These are phyloP conservation scores for Arctia plantaginis DNA, from an alignment of 2,888 invertebrate species.

Conservation along the genomic window DNA sequence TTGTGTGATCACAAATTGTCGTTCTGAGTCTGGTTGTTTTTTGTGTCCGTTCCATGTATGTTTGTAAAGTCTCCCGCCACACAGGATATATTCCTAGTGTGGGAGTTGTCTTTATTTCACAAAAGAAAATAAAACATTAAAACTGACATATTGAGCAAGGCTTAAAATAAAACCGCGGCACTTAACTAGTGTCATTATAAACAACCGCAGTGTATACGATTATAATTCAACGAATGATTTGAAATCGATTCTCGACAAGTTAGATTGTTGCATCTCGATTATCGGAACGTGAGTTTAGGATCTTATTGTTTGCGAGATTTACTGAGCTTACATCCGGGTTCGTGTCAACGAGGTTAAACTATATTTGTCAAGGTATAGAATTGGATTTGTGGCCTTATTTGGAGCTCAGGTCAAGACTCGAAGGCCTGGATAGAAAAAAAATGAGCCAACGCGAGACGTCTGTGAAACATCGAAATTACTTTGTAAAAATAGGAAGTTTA, in stretches of 20 bases:
- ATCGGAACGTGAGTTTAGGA: slow-evolving; percentile 39
- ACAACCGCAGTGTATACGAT: slow-evolving; percentile 12
- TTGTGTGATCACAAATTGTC: no score
- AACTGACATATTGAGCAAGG: no score
- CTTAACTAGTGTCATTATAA: not conserved
- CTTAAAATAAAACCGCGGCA: not conserved
- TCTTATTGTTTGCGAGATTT: slow-evolving; percentile 48
- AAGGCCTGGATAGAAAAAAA: not conserved
- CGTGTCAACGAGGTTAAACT: slow-evolving; percentile 37
- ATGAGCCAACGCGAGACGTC: no score
- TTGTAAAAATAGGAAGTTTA: no score
- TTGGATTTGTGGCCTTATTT: slow-evolving; percentile 34
- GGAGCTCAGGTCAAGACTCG: not conserved
- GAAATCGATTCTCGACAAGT: slow-evolving; percentile 17
- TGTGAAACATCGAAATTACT: no score
- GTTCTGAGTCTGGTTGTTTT: no score
- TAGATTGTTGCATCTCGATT: slow-evolving; percentile 39
- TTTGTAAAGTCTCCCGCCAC: no score
- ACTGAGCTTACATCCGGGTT: slow-evolving; percentile 45
- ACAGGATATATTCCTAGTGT: no score
- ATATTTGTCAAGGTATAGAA: slow-evolving; percentile 34
- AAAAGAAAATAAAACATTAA: no score
- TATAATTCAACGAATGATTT: slow-evolving; percentile 19
- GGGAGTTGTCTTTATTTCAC: no score
- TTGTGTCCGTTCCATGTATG: no score